phyloP scores from a whole-genome alignment of 2,888 invertebrate genomes.

The Drosophila multiciliata region DNA sequence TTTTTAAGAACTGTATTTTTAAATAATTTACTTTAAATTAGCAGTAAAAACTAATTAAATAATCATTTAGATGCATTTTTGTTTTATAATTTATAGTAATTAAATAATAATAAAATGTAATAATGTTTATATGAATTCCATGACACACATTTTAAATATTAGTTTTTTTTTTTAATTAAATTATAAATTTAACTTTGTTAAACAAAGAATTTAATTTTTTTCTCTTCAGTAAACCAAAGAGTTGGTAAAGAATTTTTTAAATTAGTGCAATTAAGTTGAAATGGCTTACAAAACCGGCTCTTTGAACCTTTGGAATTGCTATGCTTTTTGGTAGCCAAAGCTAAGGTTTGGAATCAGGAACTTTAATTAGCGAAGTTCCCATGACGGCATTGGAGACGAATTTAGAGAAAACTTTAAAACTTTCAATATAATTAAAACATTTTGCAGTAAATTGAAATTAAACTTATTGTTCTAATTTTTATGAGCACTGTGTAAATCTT shows the following conservation, averaged over 20 bases:
- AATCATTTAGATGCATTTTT: neutral
- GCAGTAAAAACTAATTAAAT: neutral
- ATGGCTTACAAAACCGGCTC: neutral
- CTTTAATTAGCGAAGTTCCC: accelerated
- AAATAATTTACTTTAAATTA: neutral
- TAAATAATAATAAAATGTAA: neutral
- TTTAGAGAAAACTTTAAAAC: neutral
- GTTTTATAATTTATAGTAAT: neutral
- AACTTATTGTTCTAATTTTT: neutral
- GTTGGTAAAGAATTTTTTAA: neutral
- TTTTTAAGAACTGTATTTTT: neutral
- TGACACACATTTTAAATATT: neutral
- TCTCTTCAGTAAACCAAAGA: neutral
- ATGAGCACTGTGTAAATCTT: neutral
- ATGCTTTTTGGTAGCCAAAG: neutral
- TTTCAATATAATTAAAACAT: neutral
- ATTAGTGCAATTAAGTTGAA: neutral
- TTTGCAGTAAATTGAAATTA: neutral
- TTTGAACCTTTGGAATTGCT: accelerated
- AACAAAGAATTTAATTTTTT: neutral
- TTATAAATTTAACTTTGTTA: accelerated
- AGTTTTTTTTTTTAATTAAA: neutral
- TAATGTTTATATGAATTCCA: neutral
- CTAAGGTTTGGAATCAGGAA: neutral
- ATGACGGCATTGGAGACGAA: neutral